These are phyloP conservation scores for Etheostoma spectabile DNA, from an alignment of 2,113 vertebrate species.

Conservation along the genomic window DNA sequence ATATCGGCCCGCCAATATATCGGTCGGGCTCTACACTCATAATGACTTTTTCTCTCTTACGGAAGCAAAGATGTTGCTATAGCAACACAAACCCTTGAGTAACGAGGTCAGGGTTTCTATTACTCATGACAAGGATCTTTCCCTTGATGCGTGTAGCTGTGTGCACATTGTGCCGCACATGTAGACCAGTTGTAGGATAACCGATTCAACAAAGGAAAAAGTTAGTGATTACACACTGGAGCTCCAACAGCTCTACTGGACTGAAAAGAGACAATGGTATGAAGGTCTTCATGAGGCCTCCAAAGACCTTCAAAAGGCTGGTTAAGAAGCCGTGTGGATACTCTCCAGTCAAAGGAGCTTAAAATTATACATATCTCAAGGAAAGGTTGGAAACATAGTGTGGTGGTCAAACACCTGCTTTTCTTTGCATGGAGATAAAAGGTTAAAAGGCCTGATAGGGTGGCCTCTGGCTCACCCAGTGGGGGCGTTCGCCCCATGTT, in stretches of 20 bases:
- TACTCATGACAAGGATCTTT: neutral
- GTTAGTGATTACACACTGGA: neutral
- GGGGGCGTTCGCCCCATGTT: too few relatives aligned
- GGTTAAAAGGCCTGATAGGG: slow-evolving; percentile 66
- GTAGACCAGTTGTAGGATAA: neutral
- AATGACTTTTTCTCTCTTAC: too few relatives aligned
- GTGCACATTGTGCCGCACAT: neutral
- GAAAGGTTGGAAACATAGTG: too few relatives aligned
- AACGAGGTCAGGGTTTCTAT: neutral
- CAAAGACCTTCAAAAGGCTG: neutral
- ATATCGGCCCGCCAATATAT: too few relatives aligned
- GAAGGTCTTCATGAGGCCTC: neutral
- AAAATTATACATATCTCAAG: neutral
- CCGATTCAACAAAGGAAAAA: neutral
- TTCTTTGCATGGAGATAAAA: slow-evolving; percentile 61
- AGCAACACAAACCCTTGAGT: neutral
- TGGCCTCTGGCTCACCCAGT: too few relatives aligned
- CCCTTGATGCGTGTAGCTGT: neutral
- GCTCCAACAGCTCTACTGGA: neutral
- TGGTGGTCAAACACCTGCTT: slow-evolving; percentile 7
- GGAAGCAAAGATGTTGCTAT: neutral
- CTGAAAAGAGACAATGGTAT: neutral
- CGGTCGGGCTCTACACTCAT: too few relatives aligned
- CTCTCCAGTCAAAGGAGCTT: neutral
- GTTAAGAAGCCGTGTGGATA: neutral